phyloP scores from a whole-genome alignment of 1,140 invertebrate species.

The Apolygus lucorum region DNA sequence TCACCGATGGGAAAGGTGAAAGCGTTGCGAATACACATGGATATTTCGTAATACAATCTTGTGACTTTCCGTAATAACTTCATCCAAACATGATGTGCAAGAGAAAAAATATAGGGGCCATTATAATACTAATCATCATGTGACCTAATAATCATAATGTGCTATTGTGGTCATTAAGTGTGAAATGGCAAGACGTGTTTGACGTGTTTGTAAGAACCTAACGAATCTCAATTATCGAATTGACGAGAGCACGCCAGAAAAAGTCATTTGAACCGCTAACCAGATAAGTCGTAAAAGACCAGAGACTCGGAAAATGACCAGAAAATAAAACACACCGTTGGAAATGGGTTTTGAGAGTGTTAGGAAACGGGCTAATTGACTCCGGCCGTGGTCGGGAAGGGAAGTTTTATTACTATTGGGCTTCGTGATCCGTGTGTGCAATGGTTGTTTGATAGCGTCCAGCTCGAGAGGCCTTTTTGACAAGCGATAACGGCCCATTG shows the following conservation, averaged over 20 bases:
- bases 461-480: not conserved
- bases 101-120: no score
- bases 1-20: no score
- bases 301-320: not conserved
- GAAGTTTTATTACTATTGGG: conserved; percentile 7
- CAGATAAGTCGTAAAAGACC: conserved; percentile 6
- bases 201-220: no score
- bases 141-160: no score
- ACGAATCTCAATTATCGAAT: no score
- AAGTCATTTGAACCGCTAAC: not conserved
- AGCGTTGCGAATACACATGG: no score
- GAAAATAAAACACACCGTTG: not conserved
- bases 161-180: no score
- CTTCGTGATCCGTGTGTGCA: conserved; percentile 8
- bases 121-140: no score
- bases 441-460: conserved; percentile 7
- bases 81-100: no score
- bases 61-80: no score
- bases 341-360: not conserved
- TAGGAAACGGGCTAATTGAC: conserved; percentile 3
- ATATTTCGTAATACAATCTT: no score
- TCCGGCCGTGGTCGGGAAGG: not conserved
- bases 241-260: not conserved
- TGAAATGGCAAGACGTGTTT: no score
- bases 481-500: conserved; percentile 16